A percentile compares a stretch with the other conserved stretches of the same genome.
These are phyloP conservation scores for Dermochelys coriacea DNA, from an alignment of 2,797 vertebrate genomes.

Conservation along the genomic window DNA sequence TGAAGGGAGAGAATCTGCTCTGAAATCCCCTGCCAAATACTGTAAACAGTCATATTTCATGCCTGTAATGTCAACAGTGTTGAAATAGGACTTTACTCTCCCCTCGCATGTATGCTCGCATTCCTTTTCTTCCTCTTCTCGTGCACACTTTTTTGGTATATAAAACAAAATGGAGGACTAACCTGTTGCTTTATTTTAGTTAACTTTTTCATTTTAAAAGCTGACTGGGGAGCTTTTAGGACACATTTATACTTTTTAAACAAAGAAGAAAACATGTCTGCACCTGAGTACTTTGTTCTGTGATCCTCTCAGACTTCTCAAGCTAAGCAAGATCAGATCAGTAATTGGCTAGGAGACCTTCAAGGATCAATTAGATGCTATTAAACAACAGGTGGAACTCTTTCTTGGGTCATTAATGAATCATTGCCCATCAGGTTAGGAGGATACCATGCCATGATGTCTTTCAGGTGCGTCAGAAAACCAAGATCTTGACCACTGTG, in stretches of 20 bases:
- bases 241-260: background rate
- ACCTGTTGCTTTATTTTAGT: background rate
- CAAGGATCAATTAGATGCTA: background rate
- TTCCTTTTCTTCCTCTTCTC: background rate
- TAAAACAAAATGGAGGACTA: constrained; percentile 1
- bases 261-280: background rate
- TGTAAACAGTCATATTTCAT: constrained; percentile 30
- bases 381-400: background rate
- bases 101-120: background rate
- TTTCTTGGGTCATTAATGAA: background rate
- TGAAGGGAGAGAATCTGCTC: constrained; percentile 39
- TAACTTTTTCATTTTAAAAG: background rate
- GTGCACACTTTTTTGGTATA: background rate
- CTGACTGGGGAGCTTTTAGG: background rate
- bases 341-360: background rate
- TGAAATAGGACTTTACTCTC: constrained; percentile 10
- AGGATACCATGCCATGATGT: background rate
- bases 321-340: background rate
- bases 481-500: background rate
- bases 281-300: background rate
- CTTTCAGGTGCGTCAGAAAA: constrained; percentile 32
- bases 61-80: background rate
- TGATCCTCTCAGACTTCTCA: background rate
- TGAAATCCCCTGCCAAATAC: constrained; percentile 34
- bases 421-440: background rate